Percentiles rank a stretch among this genome's conserved stretches.
Conservation (phyloP, 2,113 vertebrate species). For the Aspidoscelis tigris region DNA sequence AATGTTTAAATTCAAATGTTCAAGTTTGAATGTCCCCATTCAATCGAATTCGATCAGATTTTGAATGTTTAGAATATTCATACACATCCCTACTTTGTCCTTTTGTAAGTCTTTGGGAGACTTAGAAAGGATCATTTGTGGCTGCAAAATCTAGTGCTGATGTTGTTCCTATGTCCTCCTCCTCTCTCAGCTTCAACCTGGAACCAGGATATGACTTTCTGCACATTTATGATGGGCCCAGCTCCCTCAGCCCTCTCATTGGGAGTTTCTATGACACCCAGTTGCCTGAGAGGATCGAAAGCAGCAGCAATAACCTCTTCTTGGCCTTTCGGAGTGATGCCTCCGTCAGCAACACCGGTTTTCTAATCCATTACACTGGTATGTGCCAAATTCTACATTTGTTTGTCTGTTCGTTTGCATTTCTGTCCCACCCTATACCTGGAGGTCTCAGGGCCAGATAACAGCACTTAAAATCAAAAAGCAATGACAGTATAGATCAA, state of each 20-base stretch:
- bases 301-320: constrained; percentile 96
- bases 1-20: too few species aligned
- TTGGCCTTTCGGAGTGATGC: constrained; percentile 96
- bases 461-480: too few species aligned
- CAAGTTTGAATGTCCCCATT: too few species aligned
- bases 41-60: too few species aligned
- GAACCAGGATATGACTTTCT: constrained; percentile 98
- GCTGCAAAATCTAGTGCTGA: accelerated
- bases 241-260: constrained; percentile 92
- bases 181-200: constrained; percentile 86
- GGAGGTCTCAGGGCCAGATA: too few species aligned
- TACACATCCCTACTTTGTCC: neutral
- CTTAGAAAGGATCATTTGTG: neutral
- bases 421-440: too few species aligned
- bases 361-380: constrained; percentile 96
- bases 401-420: neutral
- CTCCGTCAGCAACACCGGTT: constrained; percentile 93
- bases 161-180: neutral
- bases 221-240: constrained; percentile 94
- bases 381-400: neutral
- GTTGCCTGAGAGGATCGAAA: constrained; percentile 91
- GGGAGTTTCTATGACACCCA: constrained; percentile 95
- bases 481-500: too few species aligned
- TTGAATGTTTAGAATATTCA: too few species aligned
- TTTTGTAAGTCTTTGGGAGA: neutral